phyloP scores from a whole-genome alignment of 2,888 invertebrate species.

The Oegoconia quadripuncta region DNA sequence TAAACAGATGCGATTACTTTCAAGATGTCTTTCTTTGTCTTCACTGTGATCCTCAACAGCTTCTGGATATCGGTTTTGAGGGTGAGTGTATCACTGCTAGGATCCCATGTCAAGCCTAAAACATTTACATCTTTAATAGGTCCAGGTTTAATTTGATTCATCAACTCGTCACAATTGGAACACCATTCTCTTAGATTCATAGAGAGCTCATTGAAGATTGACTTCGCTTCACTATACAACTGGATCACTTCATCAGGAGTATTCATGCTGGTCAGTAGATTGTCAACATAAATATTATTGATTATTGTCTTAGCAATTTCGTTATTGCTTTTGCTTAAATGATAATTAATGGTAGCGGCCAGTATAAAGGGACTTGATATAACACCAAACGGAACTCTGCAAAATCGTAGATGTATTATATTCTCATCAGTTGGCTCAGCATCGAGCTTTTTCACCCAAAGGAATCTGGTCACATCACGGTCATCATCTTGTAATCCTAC shows the following conservation, averaged over 20 bases:
- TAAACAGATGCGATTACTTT: constrained; percentile 12
- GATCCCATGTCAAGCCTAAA: constrained; percentile 3
- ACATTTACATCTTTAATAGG: neutral
- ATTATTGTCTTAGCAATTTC: neutral
- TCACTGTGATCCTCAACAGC: too few species aligned
- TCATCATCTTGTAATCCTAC: constrained; percentile 12
- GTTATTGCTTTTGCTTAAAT: neutral
- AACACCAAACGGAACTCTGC: constrained; percentile 16
- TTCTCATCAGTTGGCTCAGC: constrained; percentile 8
- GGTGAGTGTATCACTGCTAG: neutral
- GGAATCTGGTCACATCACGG: constrained; percentile 16
- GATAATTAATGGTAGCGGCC: constrained; percentile 2
- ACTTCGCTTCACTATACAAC: constrained; percentile 1
- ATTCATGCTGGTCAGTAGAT: constrained; percentile 3
- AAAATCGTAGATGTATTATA: constrained; percentile 9
- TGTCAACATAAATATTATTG: constrained; percentile 10
- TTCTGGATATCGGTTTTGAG: too few species aligned
- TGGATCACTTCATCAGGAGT: neutral
- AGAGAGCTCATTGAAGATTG: constrained; percentile 3
- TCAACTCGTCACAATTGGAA: constrained; percentile 3
- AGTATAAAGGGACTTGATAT: constrained; percentile 16
- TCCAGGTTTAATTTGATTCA: neutral
- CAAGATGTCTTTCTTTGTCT: constrained; percentile 9
- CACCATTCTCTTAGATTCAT: constrained; percentile 11
- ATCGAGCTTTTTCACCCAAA: constrained; percentile 14